Evolutionary conservation across 2,797 vertebrate genomes (phyloP).

Genomic region (Ficedula albicollis): DNA sequence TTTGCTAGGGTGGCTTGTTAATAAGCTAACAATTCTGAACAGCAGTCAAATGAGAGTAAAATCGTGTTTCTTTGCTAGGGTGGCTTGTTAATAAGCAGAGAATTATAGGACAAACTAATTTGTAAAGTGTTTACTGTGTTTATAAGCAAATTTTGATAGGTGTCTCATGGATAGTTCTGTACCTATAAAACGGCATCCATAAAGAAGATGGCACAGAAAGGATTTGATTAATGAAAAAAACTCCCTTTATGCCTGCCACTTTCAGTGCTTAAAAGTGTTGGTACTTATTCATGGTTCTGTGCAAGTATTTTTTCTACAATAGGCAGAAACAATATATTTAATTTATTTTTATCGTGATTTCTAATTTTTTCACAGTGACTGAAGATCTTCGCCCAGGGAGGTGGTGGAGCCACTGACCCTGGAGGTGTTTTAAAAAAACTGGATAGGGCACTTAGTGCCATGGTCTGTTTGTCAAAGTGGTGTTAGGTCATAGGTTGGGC

Average conservation of each 20-base stretch:
- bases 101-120: conserved; percentile 37
- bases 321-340: background rate
- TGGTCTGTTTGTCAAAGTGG: background rate
- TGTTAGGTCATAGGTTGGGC: background rate
- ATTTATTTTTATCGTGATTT: background rate
- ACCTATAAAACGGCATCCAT: background rate
- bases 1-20: background rate
- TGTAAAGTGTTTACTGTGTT: conserved; percentile 42
- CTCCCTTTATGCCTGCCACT: background rate
- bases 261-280: background rate
- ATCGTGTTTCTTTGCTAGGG: background rate
- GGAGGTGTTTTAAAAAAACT: background rate
- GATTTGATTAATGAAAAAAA: conserved; percentile 8
- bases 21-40: background rate
- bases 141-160: background rate
- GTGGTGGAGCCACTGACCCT: background rate
- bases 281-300: background rate
- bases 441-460: background rate
- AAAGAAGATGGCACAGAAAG: background rate
- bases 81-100: background rate
- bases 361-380: background rate
- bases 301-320: background rate
- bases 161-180: background rate
- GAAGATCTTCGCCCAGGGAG: background rate
- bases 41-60: background rate